These are phyloP conservation scores for Phengaris alcon DNA, from an alignment of 2,888 invertebrate genomes.

Conservation along the genomic window DNA sequence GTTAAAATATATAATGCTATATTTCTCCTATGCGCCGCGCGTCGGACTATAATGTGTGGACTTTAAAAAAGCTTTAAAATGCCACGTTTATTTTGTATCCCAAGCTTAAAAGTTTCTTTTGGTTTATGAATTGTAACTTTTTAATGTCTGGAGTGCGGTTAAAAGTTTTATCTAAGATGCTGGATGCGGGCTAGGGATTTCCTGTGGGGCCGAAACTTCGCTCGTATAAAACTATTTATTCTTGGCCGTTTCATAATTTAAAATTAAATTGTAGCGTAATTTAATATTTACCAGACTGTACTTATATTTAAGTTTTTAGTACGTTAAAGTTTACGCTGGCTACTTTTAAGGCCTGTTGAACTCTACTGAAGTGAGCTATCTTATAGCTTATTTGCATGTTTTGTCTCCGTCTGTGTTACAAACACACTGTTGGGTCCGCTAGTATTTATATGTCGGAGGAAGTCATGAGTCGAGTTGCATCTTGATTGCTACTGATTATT, in stretches of 20 bases:
- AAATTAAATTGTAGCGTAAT: conserved; percentile 10
- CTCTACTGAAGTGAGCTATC: no score
- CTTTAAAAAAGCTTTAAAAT: conserved; percentile 22
- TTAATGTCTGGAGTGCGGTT: conserved; percentile 31
- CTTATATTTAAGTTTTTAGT: no score
- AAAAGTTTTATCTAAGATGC: conserved; percentile 30
- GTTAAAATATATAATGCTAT: conserved; percentile 5
- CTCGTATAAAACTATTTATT: conserved; percentile 24
- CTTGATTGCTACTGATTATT: no score
- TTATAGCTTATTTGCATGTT: no score
- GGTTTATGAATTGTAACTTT: conserved; percentile 40
- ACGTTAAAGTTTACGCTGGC: neutral
- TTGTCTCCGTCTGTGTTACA: no score
- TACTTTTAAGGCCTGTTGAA: neutral
- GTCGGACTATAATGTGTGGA: neutral
- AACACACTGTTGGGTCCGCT: no score
- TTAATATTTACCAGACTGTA: conserved; percentile 2
- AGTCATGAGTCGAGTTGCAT: no score
- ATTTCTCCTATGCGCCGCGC: conserved; percentile 1
- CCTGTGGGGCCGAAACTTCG: conserved; percentile 29
- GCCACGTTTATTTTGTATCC: conserved; percentile 31
- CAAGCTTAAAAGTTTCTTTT: conserved; percentile 39
- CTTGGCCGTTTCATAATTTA: conserved; percentile 4
- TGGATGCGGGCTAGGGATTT: conserved; percentile 18
- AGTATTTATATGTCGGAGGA: no score